These are phyloP conservation scores for Danionella cerebrum DNA, from an alignment of 2,113 vertebrate species.

Conservation along the genomic window DNA sequence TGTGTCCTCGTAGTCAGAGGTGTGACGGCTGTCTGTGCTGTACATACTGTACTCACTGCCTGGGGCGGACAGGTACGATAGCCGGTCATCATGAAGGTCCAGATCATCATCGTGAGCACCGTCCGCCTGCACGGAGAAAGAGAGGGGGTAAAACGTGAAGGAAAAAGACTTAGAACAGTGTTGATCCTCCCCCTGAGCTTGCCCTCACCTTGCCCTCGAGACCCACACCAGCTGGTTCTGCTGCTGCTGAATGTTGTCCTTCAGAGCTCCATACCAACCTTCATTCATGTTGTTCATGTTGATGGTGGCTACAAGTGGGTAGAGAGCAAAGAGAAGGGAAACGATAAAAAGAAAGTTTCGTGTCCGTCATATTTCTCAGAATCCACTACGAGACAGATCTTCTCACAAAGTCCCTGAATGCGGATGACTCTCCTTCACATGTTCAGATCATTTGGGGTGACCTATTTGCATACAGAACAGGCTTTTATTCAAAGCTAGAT, in stretches of 20 bases:
- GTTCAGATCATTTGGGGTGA: background rate
- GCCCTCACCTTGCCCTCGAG: constrained; percentile 97
- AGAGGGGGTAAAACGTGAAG: background rate
- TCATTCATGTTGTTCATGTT: constrained; percentile 98
- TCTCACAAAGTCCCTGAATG: background rate
- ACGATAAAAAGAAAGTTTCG: background rate
- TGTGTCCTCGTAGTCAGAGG: constrained; percentile 98
- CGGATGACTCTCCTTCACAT: background rate
- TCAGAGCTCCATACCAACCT: constrained; percentile 94
- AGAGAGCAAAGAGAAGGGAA: background rate
- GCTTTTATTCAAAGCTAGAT: background rate
- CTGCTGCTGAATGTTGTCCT: constrained; percentile 89
- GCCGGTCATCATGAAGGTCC: constrained; percentile 95
- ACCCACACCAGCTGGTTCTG: constrained; percentile 98
- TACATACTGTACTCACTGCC: constrained; percentile 99
- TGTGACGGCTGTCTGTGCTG: constrained; percentile 98
- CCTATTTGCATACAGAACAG: constrained; percentile 5
- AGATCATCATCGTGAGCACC: constrained; percentile 92
- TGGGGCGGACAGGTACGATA: constrained; percentile 96
- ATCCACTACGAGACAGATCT: background rate
- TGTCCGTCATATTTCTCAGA: background rate
- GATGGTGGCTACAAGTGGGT: constrained; percentile 81
- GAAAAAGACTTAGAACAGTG: background rate
- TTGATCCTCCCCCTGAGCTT: too few relatives aligned
- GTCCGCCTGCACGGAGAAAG: constrained; percentile 74